Conservation (phyloP, 2,888 invertebrate genomes). For the Euplexia lucipara region DNA sequence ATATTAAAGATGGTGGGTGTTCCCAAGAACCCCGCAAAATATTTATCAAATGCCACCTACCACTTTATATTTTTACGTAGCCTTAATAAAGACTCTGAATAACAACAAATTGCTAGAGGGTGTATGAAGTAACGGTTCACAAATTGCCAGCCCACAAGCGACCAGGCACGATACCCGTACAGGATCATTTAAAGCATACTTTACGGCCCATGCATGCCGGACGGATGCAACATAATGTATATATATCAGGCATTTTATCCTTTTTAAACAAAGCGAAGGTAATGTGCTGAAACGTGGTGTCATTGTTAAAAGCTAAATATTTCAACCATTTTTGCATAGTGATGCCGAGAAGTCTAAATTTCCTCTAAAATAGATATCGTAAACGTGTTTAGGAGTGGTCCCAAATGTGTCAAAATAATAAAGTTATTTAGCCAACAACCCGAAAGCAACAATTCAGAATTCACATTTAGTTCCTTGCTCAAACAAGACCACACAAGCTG, state of each 20-base stretch:
- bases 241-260: slow-evolving; percentile 46
- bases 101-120: slow-evolving; percentile 48
- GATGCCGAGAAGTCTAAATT: not conserved
- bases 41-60: slow-evolving; percentile 61
- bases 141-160: slow-evolving; percentile 38
- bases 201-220: slow-evolving; percentile 43
- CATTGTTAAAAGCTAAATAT: not conserved
- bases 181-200: slow-evolving; percentile 41
- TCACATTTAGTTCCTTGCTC: slow-evolving; percentile 4
- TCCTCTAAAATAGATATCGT: not conserved
- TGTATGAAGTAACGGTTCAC: slow-evolving; percentile 41
- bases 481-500: slow-evolving; percentile 31
- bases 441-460: not conserved
- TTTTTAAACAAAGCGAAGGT: slow-evolving; percentile 24
- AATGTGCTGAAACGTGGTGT: not conserved
- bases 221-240: slow-evolving; percentile 36
- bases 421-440: not conserved
- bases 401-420: not conserved
- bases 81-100: slow-evolving; percentile 42
- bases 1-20: slow-evolving; percentile 63
- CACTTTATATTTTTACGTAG: slow-evolving; percentile 55
- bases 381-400: not conserved
- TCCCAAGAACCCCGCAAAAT: slow-evolving; percentile 60
- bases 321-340: not conserved
- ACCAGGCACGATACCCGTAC: slow-evolving; percentile 37